Percentiles rank a stretch among this genome's conserved stretches.
These are phyloP conservation scores for Alloplasta piceator DNA, from an alignment of 2,888 invertebrate species.

Conservation along the genomic window DNA sequence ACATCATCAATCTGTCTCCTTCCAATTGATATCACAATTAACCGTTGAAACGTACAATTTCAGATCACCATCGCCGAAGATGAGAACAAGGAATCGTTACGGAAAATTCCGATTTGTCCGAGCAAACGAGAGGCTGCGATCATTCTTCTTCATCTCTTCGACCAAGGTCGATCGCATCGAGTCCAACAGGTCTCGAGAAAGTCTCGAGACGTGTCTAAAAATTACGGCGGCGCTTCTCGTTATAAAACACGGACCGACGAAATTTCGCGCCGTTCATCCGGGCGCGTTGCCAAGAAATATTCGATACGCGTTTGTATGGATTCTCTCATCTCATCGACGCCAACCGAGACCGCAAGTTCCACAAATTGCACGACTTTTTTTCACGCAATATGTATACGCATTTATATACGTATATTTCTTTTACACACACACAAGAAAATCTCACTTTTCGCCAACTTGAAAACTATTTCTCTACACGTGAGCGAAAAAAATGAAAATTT, in stretches of 20 bases:
- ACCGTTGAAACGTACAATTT: conserved; percentile 45
- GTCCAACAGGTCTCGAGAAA: conserved; percentile 53
- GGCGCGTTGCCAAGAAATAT: conserved; percentile 56
- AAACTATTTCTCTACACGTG: background rate
- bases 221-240: conserved; percentile 33
- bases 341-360: conserved; percentile 41
- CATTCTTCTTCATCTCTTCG: no score
- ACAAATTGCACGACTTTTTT: no score
- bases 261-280: conserved; percentile 44
- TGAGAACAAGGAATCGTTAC: background rate
- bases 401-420: conserved; percentile 5
- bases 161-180: conserved; percentile 21
- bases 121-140: no score
- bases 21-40: conserved; percentile 59
- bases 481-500: background rate
- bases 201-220: conserved; percentile 34
- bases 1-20: no score
- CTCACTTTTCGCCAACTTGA: background rate
- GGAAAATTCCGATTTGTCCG: no score
- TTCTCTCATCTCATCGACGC: conserved; percentile 30
- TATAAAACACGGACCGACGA: conserved; percentile 44
- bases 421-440: conserved; percentile 1
- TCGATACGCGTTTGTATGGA: conserved; percentile 3
- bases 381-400: no score
- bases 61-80: conserved; percentile 12